Conservation (phyloP, 2,113 vertebrate species). For the Etheostoma cragini region DNA sequence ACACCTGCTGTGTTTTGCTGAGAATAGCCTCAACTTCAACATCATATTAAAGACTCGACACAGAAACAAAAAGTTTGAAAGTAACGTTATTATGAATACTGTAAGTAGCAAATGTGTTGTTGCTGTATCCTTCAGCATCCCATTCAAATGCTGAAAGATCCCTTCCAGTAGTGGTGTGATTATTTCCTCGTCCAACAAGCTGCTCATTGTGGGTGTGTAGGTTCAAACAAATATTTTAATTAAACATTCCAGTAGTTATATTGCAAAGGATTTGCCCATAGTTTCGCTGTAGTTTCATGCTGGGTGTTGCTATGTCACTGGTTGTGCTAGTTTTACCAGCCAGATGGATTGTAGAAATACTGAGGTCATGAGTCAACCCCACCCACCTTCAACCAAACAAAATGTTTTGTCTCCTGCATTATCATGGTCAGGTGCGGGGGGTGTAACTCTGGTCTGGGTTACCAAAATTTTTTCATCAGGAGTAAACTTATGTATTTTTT, state of each 20-base stretch:
- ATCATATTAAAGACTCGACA: background rate
- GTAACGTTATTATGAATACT: background rate
- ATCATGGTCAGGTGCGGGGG: background rate
- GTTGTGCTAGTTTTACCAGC: slow-evolving; percentile 6
- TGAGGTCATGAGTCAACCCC: background rate
- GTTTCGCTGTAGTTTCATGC: background rate
- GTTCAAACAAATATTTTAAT: background rate
- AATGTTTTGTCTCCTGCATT: background rate
- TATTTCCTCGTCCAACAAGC: slow-evolving; percentile 11
- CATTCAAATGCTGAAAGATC: background rate
- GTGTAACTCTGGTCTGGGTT: background rate
- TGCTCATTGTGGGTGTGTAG: slow-evolving; percentile 16
- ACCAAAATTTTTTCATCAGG: background rate
- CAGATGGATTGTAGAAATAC: background rate
- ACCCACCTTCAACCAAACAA: background rate
- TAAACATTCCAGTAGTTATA: background rate
- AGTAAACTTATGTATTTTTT: background rate
- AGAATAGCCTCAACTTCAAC: background rate
- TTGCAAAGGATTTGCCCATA: background rate
- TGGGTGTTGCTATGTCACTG: background rate
- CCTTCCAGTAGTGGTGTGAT: background rate
- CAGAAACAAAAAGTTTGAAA: background rate
- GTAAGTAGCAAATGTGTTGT: background rate
- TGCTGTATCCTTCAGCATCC: background rate
- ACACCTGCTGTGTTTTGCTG: background rate